Percentiles rank a stretch among this genome's conserved stretches.
Evolutionary conservation across 2,113 vertebrate species (phyloP).

Genomic region (Stigmatopora argus): DNA sequence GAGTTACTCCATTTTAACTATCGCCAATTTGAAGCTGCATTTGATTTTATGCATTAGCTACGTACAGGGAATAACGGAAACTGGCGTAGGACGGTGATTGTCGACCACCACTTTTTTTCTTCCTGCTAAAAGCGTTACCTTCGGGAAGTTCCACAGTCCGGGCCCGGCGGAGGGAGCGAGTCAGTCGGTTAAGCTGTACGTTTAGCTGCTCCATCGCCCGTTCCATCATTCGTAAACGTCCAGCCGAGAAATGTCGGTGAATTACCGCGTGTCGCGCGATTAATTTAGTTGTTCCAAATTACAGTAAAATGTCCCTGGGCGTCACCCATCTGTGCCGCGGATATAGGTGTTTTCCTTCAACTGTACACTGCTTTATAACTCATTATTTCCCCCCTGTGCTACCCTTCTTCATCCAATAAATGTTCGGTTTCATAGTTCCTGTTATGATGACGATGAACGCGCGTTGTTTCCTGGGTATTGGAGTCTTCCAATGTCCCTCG

Average conservation of each 20-base stretch:
- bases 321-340: constrained; percentile 45
- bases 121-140: constrained; percentile 63
- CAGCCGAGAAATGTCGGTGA: constrained; percentile 21
- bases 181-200: constrained; percentile 84
- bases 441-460: constrained; percentile 49
- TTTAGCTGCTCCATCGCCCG: constrained; percentile 95
- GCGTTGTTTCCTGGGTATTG: constrained; percentile 64
- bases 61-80: not conserved
- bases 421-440: constrained; percentile 55
- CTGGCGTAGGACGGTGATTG: not conserved
- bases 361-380: constrained; percentile 4
- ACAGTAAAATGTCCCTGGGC: not conserved
- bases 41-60: not conserved
- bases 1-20: too few relatives aligned
- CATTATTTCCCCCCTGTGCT: constrained; percentile 10
- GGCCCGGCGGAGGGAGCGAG: constrained; percentile 89
- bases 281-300: constrained; percentile 10
- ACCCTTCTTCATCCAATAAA: constrained; percentile 12
- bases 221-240: constrained; percentile 82
- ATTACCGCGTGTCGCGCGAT: constrained; percentile 9
- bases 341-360: not conserved
- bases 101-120: not conserved
- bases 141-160: constrained; percentile 96
- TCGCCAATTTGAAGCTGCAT: not conserved
- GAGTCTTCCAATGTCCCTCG: constrained; percentile 36